phyloP scores from a whole-genome alignment of 2,797 vertebrate species.

The Limosa lapponica region DNA sequence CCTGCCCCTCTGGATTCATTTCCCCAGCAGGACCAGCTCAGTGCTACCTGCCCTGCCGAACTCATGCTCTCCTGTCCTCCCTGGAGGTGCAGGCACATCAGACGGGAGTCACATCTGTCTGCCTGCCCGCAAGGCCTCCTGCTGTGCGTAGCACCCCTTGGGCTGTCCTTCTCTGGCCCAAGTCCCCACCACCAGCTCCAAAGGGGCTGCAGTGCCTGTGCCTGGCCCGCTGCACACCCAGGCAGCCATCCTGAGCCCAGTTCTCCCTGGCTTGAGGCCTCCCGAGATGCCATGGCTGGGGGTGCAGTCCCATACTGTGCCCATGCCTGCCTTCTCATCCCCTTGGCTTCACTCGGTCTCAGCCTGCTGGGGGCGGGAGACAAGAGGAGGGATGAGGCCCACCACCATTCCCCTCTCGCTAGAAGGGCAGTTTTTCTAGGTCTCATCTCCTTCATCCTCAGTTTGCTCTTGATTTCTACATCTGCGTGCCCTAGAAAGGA shows the following conservation, averaged over 20 bases:
- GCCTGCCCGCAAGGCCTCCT: background rate
- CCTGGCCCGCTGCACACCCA: rapidly evolving
- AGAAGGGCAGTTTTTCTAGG: background rate
- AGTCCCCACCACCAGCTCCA: background rate
- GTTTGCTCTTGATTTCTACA: background rate
- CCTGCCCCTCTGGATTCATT: background rate
- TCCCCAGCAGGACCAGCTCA: background rate
- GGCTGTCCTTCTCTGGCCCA: background rate
- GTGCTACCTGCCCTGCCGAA: rapidly evolving
- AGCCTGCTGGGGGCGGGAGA: rapidly evolving
- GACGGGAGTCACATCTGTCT: rapidly evolving
- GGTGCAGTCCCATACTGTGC: background rate
- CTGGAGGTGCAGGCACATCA: background rate
- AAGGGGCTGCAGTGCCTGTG: background rate
- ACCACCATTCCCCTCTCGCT: background rate
- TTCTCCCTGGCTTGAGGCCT: background rate
- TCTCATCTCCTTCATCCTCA: background rate
- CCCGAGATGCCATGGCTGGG: rapidly evolving
- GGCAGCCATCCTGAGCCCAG: rapidly evolving
- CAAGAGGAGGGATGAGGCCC: rapidly evolving
- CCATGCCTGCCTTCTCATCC: background rate
- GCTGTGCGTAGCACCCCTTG: rapidly evolving
- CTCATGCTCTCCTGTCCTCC: rapidly evolving
- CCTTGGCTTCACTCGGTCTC: background rate
- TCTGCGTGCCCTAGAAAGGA: rapidly evolving